Evolutionary conservation across 2,888 invertebrate genomes (phyloP), one percentile per base, ranked within the genome.

Genomic region (Cataglyphis cursor): DNA sequence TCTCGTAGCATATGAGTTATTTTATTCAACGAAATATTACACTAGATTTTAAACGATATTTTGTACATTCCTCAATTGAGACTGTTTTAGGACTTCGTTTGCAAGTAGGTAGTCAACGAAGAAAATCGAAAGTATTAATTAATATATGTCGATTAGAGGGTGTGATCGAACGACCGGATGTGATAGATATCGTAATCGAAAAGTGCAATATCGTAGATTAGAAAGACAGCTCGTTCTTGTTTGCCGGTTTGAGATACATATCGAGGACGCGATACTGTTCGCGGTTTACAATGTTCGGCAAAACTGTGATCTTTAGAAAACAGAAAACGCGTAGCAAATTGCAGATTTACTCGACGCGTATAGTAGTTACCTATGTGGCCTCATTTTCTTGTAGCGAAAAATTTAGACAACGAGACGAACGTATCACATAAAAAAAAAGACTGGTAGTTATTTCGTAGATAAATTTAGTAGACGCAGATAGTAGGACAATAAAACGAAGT

Each of bases 271-370:
- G 85, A 89, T 90, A 88, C 89, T 90, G 92, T 91, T 92, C 89
- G 92, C 91, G 88, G 89, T 59, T 64, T 91, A 88, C 91, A 92
- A 91, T 91, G 91, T 94, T 93, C 93, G 92, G 91, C 84, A 93
- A 93, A 92, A 93, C 94, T 94, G 95, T 94, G 94, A 94, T 94
- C 92, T 92, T 92, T 94, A 94, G 93, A 85, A 85, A 85, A 70
- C 72, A 78, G 70, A 81, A 78, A 81, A 78, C 28, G 62, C 62
- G 82, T 87, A 83, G 86, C 64, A 51, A 78, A 86, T 83, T 80
- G 73, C 90, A 91, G 86, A 66, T 83, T 66, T 72, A 83, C 66
- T 86, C 70, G 90, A 85, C 83, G 48, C 48, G 85, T 76, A 76
- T 76, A 76, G 87, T 91, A 92, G 90, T 90, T 88, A 93, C 93